Conservation (phyloP, 1,140 invertebrate genomes). For the Aphis craccivora region DNA sequence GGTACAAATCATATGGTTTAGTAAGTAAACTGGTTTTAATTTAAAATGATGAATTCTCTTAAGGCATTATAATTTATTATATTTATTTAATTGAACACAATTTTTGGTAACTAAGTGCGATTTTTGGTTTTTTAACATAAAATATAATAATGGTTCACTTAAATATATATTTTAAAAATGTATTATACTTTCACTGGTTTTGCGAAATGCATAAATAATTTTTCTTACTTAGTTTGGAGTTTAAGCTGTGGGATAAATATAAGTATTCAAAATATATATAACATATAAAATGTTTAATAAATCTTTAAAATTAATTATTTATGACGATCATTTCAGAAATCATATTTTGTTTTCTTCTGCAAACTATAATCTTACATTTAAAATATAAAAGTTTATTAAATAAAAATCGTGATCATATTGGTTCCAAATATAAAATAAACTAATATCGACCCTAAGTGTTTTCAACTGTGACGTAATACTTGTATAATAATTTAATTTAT, state of each 20-base stretch:
- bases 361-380: background rate
- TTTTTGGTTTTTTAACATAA: background rate
- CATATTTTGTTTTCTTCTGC: background rate
- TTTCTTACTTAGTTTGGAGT: background rate
- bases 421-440: background rate
- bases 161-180: background rate
- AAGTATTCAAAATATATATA: background rate
- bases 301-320: background rate
- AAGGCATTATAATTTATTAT: background rate
- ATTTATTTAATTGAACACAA: background rate
- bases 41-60: background rate
- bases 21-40: background rate
- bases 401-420: background rate
- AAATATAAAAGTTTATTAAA: background rate
- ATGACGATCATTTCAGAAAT: background rate
- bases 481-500: background rate
- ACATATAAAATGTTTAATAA: background rate
- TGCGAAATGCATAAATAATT: background rate
- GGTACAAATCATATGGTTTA: background rate
- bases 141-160: background rate
- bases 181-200: background rate
- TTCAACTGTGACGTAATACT: too few relatives aligned
- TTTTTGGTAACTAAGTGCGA: background rate
- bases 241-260: background rate
- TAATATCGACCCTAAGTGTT: background rate